These are phyloP conservation scores for Limonius californicus DNA, from an alignment of 1,140 invertebrate genomes.

Conservation along the genomic window DNA sequence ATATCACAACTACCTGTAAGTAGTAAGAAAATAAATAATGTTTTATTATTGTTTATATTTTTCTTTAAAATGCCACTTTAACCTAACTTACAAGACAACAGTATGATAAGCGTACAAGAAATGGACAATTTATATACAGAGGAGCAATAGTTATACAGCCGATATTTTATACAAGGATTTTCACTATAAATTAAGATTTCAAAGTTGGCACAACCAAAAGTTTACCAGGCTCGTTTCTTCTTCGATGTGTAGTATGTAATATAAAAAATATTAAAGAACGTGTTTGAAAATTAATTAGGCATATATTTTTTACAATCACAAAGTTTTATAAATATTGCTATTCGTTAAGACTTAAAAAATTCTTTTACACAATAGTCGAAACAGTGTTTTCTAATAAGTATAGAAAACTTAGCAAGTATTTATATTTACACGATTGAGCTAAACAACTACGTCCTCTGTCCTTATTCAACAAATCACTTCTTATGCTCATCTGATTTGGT, in stretches of 20 bases:
- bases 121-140: too few relatives aligned
- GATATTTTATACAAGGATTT: too few relatives aligned
- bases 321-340: conserved; percentile 48
- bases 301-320: conserved; percentile 45
- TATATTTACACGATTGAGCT: conserved; percentile 45
- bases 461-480: conserved; percentile 22
- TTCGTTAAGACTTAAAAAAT: conserved; percentile 45
- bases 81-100: too few relatives aligned
- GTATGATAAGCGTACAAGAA: too few relatives aligned
- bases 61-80: too few relatives aligned
- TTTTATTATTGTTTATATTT: background rate
- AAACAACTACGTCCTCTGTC: conserved; percentile 27
- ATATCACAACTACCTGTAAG: background rate
- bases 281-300: conserved; percentile 18
- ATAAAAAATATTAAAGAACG: background rate
- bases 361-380: conserved; percentile 42
- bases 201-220: background rate
- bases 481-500: background rate
- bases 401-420: conserved; percentile 45
- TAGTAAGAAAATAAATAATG: background rate
- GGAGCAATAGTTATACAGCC: too few relatives aligned
- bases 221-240: too few relatives aligned
- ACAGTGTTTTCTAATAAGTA: conserved; percentile 44
- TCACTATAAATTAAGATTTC: background rate
- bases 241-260: too few relatives aligned